Base-by-base conservation (phyloP, 1,140 invertebrate genomes). In the Oncopeltus fasciatus region DNA sequence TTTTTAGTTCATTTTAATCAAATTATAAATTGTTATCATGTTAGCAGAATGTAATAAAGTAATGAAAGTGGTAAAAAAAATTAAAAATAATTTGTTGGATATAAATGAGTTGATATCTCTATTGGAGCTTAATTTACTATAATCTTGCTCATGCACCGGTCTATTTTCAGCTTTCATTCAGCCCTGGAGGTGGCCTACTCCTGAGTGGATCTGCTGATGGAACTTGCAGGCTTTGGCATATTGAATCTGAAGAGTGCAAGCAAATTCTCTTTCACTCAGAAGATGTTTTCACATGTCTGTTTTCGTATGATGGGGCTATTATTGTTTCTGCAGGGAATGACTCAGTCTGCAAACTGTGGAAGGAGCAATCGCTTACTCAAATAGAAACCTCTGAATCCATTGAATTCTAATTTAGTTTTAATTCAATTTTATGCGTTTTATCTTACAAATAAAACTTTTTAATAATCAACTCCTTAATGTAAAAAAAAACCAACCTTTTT, bases 231-330 rank as follows among this genome's bases (percentile, higher is more conserved):
- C 67, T 89, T 4, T 90, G 88, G 88, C 81, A 87, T 60, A 72
- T 81, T 0, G 78, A 81, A 43, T 81, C 79, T 1, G 86, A 86
- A 0, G 74, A 79, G 38, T 87, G 85, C 67, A 75, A 81, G 1
- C 83, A 85, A 73, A 78, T 84, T 11, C 73, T 90, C 0, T 76
- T 80, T 3, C 87, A 90, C 67, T 80, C 80, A 27, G 84, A 86
- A 20, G 87, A 89, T 69, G 85, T 90, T 27, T 89, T 90, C 70
- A 86, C 83, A 2, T 88, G 85, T 68, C 83, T 83, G 1, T 89
- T 85, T 70, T 88, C 83, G 18, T 88, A 90, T 70, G 75, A 81
- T 1, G 87, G 87, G 0, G 85, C 87, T 68, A 82, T 81, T 1
- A 82, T 90, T 62, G 75, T 90, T 51, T 90, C 86, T 31, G 87